Base-by-base conservation (phyloP, 92 coral and sea anemone species). In the Hydrozoanthus gracilis region DNA sequence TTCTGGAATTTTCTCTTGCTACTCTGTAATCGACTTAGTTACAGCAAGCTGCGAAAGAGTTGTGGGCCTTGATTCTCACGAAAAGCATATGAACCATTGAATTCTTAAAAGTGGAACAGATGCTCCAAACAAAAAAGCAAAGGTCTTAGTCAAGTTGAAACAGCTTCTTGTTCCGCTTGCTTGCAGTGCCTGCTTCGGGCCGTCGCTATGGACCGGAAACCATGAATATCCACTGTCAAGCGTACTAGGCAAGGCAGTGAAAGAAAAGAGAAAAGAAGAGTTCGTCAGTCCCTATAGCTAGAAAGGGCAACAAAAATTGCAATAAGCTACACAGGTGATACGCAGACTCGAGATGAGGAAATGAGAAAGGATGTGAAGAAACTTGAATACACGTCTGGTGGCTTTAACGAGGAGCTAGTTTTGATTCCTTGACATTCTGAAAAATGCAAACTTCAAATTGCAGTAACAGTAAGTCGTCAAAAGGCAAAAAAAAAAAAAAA, bases 251-350 rank as follows among this genome's bases (percentile, higher is more conserved):
- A 74, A 74, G 79, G 79, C 9, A 74, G 76, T 71, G 76, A 9
- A 14, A 44, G 76, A 71, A 71, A 71, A 71, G 51, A 71, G 15
- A 44, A 71, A n/a, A 71, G 76, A 44, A 39, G 77, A 72, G 77
- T 46, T 4, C 16, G 77, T 10, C 77, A 76, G 80, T 76, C 80
- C 8, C 44, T 76, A 52, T n/a, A n/a, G n/a, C n/a, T n/a, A n/a
- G 65, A 51, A 76, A 76, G 80, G 51, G 82, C 82, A 77, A 55
- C 68, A 55, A 77, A 77, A 77, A 50, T 54, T 56, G 54, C 68
- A 54, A 17, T 17, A 73, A 47, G 60, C 55, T 51, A n/a, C 17
- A 73, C 44, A 48, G 52, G 55, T 73, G 10, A 73, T 47, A 73
- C 9, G n/a, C 78, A 49, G 78, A n/a, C 13, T 5, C 20, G 61